Evolutionary conservation across 2,797 vertebrate genomes (phyloP), one percentile per base, ranked within the genome.

Genomic region (Spheniscus humboldti): DNA sequence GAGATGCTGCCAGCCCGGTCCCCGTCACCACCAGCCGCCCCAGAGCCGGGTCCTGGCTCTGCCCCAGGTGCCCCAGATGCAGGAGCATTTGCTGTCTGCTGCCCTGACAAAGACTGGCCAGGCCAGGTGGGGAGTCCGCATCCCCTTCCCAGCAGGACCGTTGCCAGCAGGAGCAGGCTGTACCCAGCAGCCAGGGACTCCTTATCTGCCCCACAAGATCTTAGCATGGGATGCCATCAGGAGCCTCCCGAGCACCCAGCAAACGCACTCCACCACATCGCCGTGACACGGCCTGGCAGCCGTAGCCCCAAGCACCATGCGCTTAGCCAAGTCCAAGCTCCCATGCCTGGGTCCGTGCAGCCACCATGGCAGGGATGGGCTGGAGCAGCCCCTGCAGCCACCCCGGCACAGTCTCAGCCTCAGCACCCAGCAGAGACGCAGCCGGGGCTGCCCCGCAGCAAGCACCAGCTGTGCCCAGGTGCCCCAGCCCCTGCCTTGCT

Each of bases 21-120:
- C 39, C 31, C 15, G 8, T 73, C 3, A 0, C 27, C 41, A 82
- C n/a, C 66, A 68, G 50, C 28, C 4, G 1, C 24, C 11, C 67
- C 67, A 72, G 15, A 86, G 55, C 16, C 5, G 6, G 30, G n/a
- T 77, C 27, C 56, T 45, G 74, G 56, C 53, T 87, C 66, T 79
- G 71, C 35, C 52, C 33, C 0, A 0, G 6, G 1, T 11, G 2
- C 7, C 57, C 64, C 24, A 4, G 9, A 0, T 10, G 14, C 33
- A 10, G 56, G 27, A 74, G n/a, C 3, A 6, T 48, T 77, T 57
- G 14, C 43, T 56, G 13, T 11, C 55, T 74, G 28, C 74, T 55
- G 33, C 28, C 25, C 88, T 28, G 52, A 73, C 9, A 80, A n/a
- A 45, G 7, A 27, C 67, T 9, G 23, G 28, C 17, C 2, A 1